phyloP scores from a whole-genome alignment of 2,113 vertebrate species.

The Brachyhypopomus occidentalis region DNA sequence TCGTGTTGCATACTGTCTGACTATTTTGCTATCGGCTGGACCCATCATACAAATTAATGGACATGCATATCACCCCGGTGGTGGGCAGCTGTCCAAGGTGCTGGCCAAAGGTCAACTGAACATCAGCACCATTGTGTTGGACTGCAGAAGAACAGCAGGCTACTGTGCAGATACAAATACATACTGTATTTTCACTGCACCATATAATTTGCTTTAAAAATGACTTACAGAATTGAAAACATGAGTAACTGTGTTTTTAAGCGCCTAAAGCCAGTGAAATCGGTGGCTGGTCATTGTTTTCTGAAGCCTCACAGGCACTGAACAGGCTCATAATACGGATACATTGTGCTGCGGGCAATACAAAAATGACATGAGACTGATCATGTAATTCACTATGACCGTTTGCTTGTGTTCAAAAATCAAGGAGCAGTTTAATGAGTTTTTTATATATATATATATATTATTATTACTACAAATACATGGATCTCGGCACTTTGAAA shows the following conservation, averaged over 20 bases:
- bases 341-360: not conserved
- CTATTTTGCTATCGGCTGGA: too few relatives aligned
- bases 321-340: slow-evolving; percentile 3
- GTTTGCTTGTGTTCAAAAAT: slow-evolving; percentile 76
- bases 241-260: slow-evolving; percentile 10
- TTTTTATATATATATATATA: slow-evolving; percentile 60
- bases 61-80: too few relatives aligned
- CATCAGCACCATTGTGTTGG: too few relatives aligned
- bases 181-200: not conserved
- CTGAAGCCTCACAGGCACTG: not conserved
- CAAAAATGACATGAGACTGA: slow-evolving; percentile 11
- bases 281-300: not conserved
- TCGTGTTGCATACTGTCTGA: too few relatives aligned
- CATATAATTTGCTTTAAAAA: not conserved
- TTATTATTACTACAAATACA: slow-evolving; percentile 81
- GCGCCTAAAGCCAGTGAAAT: not conserved
- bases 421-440: slow-evolving; percentile 78
- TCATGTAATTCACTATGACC: slow-evolving; percentile 61
- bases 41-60: too few relatives aligned
- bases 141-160: not conserved
- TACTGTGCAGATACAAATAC: not conserved
- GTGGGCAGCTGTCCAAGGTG: too few relatives aligned
- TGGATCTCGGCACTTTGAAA: slow-evolving; percentile 78
- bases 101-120: too few relatives aligned
- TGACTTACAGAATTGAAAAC: not conserved